These are phyloP conservation scores for Channa maculata DNA, from an alignment of 2,113 vertebrate species.

Conservation along the genomic window DNA sequence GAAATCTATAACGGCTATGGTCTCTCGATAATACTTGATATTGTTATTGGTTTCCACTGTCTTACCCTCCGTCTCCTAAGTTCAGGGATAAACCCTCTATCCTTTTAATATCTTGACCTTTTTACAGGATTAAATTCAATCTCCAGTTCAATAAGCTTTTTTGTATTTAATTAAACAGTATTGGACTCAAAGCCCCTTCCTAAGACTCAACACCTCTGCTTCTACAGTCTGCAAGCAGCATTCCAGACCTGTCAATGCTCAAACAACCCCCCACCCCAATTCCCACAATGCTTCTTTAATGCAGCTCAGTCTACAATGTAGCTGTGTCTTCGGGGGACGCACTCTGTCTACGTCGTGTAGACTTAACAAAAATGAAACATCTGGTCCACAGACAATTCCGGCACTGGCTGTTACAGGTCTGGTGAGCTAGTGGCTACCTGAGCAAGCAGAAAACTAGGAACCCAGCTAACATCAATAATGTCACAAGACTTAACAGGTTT, in stretches of 20 bases:
- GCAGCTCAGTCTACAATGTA: conserved; percentile 2
- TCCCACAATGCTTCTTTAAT: neutral
- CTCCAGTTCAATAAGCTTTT: conserved; percentile 51
- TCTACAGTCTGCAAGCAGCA: conserved; percentile 8
- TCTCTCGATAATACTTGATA: conserved; percentile 5
- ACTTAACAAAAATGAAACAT: too few species aligned
- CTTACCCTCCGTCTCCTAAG: neutral
- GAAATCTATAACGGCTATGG: neutral
- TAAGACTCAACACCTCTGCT: conserved; percentile 23
- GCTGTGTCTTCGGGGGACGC: too few species aligned
- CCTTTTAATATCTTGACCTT: conserved; percentile 11
- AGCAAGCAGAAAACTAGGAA: too few species aligned
- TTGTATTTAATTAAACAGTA: conserved; percentile 67
- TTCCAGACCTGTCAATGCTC: neutral
- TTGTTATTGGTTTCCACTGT: neutral
- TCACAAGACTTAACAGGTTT: too few species aligned
- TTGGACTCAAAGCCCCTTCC: conserved; percentile 20
- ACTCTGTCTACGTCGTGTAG: too few species aligned
- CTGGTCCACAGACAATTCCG: too few species aligned
- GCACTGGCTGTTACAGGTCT: too few species aligned
- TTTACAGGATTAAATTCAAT: conserved; percentile 54
- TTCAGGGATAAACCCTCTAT: neutral
- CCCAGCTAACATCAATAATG: too few species aligned
- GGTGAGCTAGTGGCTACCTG: too few species aligned
- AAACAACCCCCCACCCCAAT: neutral